Conservation (phyloP, 2,113 vertebrate species). For the Azemiops feae region DNA sequence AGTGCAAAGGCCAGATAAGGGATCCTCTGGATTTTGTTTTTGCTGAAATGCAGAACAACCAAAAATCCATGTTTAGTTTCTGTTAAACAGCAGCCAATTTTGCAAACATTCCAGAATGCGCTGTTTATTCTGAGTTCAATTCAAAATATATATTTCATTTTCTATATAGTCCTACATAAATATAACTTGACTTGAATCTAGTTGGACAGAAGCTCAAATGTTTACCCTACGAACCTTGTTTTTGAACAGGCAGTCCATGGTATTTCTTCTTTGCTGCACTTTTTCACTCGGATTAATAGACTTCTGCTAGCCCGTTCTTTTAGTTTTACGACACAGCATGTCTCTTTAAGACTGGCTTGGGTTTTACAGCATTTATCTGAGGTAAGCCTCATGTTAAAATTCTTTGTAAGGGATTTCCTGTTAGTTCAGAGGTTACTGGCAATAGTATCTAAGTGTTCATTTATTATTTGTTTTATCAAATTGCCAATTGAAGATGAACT, state of each 20-base stretch:
- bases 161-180: not conserved
- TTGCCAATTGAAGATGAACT: not conserved
- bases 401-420: not conserved
- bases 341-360: conserved; percentile 86
- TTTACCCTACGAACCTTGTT: conserved; percentile 37
- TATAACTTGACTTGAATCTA: not conserved
- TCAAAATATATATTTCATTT: not conserved
- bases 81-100: not conserved
- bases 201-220: not conserved
- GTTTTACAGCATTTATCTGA: conserved; percentile 77
- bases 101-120: not conserved
- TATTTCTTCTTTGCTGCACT: conserved; percentile 79
- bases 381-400: conserved; percentile 66
- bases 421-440: not conserved
- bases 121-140: not conserved
- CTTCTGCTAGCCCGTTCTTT: conserved; percentile 80
- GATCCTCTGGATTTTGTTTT: not conserved
- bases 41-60: not conserved
- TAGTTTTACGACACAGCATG: conserved; percentile 86
- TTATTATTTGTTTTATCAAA: not conserved
- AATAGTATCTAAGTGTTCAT: not conserved
- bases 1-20: not conserved
- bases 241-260: conserved; percentile 76
- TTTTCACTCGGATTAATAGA: conserved; percentile 81
- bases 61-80: not conserved